A percentile compares a stretch with the other conserved stretches of the same genome.
Evolutionary conservation across 2,113 vertebrate genomes (phyloP).

Genomic region (Parus major): DNA sequence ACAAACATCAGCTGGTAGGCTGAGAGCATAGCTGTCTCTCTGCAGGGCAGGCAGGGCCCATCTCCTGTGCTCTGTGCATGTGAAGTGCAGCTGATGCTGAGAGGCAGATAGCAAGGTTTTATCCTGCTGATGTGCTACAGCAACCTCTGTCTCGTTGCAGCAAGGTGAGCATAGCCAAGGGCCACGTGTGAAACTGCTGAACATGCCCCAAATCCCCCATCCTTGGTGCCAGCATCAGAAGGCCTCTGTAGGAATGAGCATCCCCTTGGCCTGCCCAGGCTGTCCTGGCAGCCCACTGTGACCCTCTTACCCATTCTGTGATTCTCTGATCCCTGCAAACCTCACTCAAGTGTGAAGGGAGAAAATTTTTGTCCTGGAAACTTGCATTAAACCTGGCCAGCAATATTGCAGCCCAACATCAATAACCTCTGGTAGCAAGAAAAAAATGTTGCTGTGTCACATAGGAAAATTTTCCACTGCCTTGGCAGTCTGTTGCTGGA

Average conservation of each 20-base stretch:
- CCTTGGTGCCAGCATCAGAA: neutral
- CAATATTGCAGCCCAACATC: neutral
- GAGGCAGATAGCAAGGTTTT: neutral
- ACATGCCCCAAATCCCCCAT: neutral
- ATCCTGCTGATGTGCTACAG: neutral
- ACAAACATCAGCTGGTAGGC: neutral
- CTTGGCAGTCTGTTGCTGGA: neutral
- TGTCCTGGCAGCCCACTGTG: neutral
- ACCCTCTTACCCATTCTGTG: neutral
- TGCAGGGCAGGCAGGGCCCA: neutral
- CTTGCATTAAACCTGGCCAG: neutral
- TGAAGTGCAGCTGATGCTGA: neutral
- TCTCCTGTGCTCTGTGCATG: neutral
- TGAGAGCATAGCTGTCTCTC: neutral
- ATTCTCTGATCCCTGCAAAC: neutral
- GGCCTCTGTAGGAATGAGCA: neutral
- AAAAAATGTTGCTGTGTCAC: neutral
- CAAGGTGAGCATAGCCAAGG: neutral
- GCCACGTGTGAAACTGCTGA: accelerated
- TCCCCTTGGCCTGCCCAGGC: neutral
- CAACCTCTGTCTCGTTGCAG: neutral
- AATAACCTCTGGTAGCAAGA: neutral
- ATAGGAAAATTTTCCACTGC: neutral
- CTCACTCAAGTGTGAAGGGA: neutral
- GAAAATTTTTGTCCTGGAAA: neutral